These are phyloP conservation scores for Neomicropteryx cornuta DNA, from an alignment of 1,140 invertebrate genomes.

Conservation along the genomic window DNA sequence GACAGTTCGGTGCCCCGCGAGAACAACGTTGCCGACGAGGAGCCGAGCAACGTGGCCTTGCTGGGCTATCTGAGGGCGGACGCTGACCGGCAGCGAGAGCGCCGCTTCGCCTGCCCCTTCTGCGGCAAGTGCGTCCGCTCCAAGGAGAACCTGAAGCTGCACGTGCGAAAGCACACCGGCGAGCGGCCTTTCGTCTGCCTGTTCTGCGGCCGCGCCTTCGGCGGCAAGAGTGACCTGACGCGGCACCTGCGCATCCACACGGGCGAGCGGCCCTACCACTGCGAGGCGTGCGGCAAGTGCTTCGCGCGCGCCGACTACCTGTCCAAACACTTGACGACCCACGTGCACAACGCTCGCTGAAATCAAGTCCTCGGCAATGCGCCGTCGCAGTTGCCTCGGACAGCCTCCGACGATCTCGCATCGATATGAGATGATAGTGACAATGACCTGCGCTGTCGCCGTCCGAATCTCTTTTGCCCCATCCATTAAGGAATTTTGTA, in stretches of 20 bases:
- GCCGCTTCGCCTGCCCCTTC: slow-evolving; percentile 73
- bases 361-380: slow-evolving; percentile 7
- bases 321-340: slow-evolving; percentile 83
- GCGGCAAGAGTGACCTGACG: slow-evolving; percentile 76
- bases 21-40: slow-evolving; percentile 27
- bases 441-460: too few relatives aligned
- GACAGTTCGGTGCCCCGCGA: slow-evolving; percentile 33
- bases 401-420: too few relatives aligned
- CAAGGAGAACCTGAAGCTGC: slow-evolving; percentile 79
- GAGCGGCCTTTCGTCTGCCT: slow-evolving; percentile 79
- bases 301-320: slow-evolving; percentile 82
- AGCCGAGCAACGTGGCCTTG: slow-evolving; percentile 44
- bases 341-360: slow-evolving; percentile 61
- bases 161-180: slow-evolving; percentile 81
- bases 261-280: slow-evolving; percentile 77
- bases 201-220: slow-evolving; percentile 77
- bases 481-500: slow-evolving; percentile 30
- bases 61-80: slow-evolving; percentile 50
- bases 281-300: slow-evolving; percentile 83
- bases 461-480: slow-evolving; percentile 28
- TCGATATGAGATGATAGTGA: too few relatives aligned
- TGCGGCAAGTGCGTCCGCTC: slow-evolving; percentile 82
- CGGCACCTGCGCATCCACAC: slow-evolving; percentile 79
- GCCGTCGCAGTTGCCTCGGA: slow-evolving; percentile 23
- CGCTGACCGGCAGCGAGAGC: slow-evolving; percentile 53